phyloP scores from a whole-genome alignment of 2,113 vertebrate species.

The Stigmatopora argus region DNA sequence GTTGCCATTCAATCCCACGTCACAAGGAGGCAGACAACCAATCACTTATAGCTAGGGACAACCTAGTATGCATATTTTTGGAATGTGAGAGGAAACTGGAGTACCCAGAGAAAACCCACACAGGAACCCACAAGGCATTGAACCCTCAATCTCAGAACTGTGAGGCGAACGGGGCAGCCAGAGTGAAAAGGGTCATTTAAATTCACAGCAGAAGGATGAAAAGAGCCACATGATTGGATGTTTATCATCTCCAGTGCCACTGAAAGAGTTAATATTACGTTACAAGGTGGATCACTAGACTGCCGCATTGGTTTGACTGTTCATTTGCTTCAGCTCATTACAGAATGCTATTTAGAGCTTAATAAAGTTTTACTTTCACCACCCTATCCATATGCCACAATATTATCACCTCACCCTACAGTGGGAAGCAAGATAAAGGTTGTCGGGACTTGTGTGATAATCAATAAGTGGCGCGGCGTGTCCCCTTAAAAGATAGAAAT shows the following conservation, averaged over 20 bases:
- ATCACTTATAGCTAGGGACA: too few species aligned
- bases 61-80: too few species aligned
- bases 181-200: too few species aligned
- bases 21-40: too few species aligned
- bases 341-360: not conserved
- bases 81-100: too few species aligned
- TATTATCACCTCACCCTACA: not conserved
- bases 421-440: not conserved
- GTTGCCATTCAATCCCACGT: too few species aligned
- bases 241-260: not conserved
- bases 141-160: too few species aligned
- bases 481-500: constrained; percentile 2
- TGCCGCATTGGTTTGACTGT: not conserved
- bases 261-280: not conserved
- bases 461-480: not conserved
- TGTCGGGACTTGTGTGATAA: not conserved
- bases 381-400: not conserved
- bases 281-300: not conserved
- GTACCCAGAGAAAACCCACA: too few species aligned
- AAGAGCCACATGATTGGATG: too few species aligned
- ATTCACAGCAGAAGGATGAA: too few species aligned
- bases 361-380: not conserved
- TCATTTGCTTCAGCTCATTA: not conserved
- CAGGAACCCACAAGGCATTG: too few species aligned
- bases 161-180: too few species aligned